Base-by-base conservation (phyloP, 2,888 invertebrate species). In the Diogma glabrata region DNA sequence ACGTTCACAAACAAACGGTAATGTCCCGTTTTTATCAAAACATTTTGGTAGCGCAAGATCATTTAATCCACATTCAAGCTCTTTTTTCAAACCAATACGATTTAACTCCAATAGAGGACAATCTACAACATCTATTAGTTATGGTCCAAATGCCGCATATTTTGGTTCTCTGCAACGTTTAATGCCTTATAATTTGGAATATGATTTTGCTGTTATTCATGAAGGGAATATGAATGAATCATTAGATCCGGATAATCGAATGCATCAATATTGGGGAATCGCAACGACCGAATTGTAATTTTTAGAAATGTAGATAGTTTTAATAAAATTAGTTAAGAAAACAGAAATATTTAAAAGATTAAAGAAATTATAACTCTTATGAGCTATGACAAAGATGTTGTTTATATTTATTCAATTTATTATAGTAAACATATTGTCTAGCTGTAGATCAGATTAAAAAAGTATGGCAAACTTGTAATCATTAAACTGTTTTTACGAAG, bases 191-290 rank as follows among this genome's bases (percentile, higher is more conserved):
- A 82, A 82, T 66, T 75, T 87, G 61, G 88, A 87, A 62, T 87
- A 87, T 61, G 87, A 88, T 67, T 88, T 87, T 66, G 82, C 85
- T 33, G 82, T 86, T 22, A 87, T 87, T 65, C 85, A 87, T 63
- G 89, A 89, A 64, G 76, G 87, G 59, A 75, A 78, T 28, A 75
- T 78, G 50, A 67, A 68, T 58, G 88, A 89, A 62, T 87, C 87
- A 0, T 69, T 84, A 56, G 89, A 89, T 62, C 78, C 86, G 55
- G 88, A 89, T 62, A 80, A 79, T 50, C 77, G 90, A 51, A 88
- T 90, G 85, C 85, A 88, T 59, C 88, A 89, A 61, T 90, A 90
- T 69, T 90, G 90, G 90, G 89, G 88, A 49, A 87, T 90, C 45
- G 87, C 89, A 12, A 89, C 89, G 2, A 90, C 89, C 0, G 89